A percentile compares a stretch with the other conserved stretches of the same genome.
Evolutionary conservation across 2,113 vertebrate species (phyloP).

Genomic region (Myotis yumanensis): DNA sequence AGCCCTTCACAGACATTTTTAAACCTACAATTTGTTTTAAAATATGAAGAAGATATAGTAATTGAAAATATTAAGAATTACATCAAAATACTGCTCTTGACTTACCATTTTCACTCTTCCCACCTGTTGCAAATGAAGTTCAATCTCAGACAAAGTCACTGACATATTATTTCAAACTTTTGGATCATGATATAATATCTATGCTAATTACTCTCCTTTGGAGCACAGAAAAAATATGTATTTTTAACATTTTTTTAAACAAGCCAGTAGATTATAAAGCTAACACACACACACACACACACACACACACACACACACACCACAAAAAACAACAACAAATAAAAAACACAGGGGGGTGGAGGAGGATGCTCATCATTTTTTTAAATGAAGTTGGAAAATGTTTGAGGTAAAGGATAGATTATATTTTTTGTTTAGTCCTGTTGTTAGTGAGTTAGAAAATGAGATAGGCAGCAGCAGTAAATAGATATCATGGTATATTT

Average conservation of each 20-base stretch:
- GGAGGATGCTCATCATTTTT: background rate
- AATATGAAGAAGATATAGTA: background rate
- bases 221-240: background rate
- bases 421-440: background rate
- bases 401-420: background rate
- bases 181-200: background rate
- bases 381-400: background rate
- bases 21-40: background rate
- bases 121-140: background rate
- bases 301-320: too few relatives aligned
- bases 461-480: background rate
- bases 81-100: background rate
- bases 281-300: background rate
- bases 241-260: background rate
- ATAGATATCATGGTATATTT: background rate
- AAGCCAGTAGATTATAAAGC: background rate
- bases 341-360: background rate
- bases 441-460: background rate
- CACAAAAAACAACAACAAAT: too few relatives aligned
- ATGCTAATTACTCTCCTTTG: background rate
- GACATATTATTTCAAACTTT: background rate
- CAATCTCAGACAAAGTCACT: background rate
- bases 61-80: background rate
- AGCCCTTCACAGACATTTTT: background rate
- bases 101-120: background rate